Percentiles rank a stretch among this genome's conserved stretches.
These are phyloP conservation scores for Laticauda laticaudata DNA, from an alignment of 2,113 vertebrate genomes.

Conservation along the genomic window DNA sequence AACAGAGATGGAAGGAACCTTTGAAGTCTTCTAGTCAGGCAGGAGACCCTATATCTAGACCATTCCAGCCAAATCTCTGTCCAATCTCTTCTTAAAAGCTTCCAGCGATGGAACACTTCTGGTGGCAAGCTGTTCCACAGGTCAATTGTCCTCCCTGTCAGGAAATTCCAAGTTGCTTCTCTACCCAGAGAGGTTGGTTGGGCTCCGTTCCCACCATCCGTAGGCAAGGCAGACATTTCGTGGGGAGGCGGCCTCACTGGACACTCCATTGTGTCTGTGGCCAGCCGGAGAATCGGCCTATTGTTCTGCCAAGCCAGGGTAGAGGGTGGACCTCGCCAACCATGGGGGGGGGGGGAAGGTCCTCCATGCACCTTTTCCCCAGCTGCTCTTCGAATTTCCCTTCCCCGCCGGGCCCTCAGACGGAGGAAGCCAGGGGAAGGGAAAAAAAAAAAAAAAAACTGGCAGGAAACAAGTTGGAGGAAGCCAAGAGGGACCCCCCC, in stretches of 20 bases:
- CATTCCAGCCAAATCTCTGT: too few relatives aligned
- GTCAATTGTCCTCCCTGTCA: too few relatives aligned
- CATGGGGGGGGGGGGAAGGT: background rate
- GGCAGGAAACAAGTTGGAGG: constrained; percentile 5
- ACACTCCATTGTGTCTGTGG: constrained; percentile 50
- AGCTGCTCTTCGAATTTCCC: background rate
- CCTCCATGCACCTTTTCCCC: background rate
- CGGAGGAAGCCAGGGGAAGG: background rate
- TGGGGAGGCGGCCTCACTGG: constrained; percentile 49
- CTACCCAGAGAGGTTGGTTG: background rate
- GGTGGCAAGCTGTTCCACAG: too few relatives aligned
- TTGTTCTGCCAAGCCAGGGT: constrained; percentile 40
- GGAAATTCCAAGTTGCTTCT: too few relatives aligned
- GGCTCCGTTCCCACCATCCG: background rate
- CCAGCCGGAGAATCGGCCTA: constrained; percentile 57
- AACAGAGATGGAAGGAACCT: too few relatives aligned
- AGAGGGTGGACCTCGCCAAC: background rate
- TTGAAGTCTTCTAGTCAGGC: too few relatives aligned
- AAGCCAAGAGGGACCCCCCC: background rate
- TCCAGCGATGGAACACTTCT: too few relatives aligned
- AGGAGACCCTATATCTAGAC: too few relatives aligned
- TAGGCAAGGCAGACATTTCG: constrained; percentile 18
- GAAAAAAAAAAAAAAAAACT: too few relatives aligned
- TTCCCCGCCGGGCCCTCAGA: background rate
- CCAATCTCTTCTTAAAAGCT: too few relatives aligned